These are phyloP conservation scores for Wasmannia auropunctata DNA, from an alignment of 1,140 invertebrate genomes.

Conservation along the genomic window DNA sequence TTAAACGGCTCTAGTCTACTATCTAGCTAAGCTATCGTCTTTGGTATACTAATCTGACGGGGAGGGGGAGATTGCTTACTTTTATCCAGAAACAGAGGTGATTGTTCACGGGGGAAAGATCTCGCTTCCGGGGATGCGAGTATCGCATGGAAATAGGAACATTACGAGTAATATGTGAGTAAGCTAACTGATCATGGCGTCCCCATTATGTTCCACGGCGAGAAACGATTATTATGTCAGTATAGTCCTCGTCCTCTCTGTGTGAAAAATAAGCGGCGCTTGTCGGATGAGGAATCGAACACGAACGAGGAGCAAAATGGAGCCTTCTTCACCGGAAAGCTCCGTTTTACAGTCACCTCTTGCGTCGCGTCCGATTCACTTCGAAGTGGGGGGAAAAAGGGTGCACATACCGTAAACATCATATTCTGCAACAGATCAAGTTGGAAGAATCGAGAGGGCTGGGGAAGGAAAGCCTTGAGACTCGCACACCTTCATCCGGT, in stretches of 20 bases:
- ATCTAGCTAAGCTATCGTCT: conserved; percentile 75
- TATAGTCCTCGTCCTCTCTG: neutral
- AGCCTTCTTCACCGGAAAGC: neutral
- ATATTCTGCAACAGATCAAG: conserved; percentile 59
- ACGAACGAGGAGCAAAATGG: neutral
- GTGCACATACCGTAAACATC: neutral
- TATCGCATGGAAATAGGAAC: conserved; percentile 73
- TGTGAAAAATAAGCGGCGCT: conserved; percentile 6
- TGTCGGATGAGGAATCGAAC: conserved; percentile 3
- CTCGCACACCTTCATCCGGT: neutral
- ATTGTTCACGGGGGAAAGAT: conserved; percentile 36
- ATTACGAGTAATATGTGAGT: conserved; percentile 63
- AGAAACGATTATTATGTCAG: conserved; percentile 14
- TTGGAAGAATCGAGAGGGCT: conserved; percentile 25
- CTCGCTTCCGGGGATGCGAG: conserved; percentile 29
- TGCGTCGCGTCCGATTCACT: neutral
- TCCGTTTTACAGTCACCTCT: neutral
- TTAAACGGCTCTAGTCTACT: conserved; percentile 71
- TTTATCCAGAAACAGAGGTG: conserved; percentile 64
- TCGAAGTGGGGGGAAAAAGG: neutral
- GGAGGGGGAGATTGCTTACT: conserved; percentile 64
- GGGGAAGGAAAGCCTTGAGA: neutral
- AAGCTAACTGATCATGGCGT: neutral
- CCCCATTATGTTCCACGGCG: neutral
- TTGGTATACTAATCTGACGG: conserved; percentile 77